Conservation (phyloP, 2,888 invertebrate genomes). For the Lepidocyrtinus sp. region DNA sequence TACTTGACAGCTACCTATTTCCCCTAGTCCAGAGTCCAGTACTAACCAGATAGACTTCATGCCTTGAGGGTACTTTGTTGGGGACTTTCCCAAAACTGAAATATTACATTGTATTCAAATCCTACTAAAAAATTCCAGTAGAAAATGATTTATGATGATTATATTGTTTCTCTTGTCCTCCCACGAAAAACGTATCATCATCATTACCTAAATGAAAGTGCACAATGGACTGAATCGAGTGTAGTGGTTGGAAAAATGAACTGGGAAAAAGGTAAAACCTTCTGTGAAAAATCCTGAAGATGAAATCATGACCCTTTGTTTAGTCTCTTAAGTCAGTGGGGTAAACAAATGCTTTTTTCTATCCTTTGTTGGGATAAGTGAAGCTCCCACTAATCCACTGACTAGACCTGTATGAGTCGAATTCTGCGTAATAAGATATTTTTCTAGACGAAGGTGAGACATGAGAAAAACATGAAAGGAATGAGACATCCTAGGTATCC, state of each 20-base stretch:
- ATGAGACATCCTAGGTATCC: background rate
- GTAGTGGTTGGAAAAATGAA: background rate
- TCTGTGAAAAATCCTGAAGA: background rate
- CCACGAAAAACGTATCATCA: conserved; percentile 5
- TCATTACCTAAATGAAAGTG: conserved; percentile 2
- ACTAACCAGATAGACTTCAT: background rate
- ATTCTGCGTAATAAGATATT: background rate
- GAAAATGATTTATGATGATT: conserved; percentile 8
- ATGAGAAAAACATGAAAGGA: no score
- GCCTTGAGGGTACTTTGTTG: conserved; percentile 9
- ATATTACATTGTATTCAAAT: background rate
- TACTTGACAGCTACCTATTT: background rate
- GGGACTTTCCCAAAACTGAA: background rate
- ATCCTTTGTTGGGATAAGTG: background rate
- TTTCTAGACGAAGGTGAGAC: conserved; percentile 37
- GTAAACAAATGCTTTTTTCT: background rate
- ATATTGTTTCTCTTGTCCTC: background rate
- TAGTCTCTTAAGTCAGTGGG: background rate
- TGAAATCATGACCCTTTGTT: background rate
- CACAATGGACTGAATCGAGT: background rate
- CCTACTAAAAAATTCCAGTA: background rate
- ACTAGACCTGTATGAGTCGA: background rate
- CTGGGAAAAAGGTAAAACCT: background rate
- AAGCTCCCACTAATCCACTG: background rate
- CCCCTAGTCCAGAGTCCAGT: background rate